Percentiles rank a stretch among this genome's conserved stretches.
phyloP scores from a whole-genome alignment of 2,888 invertebrate species.

The Flexamia atlantica region DNA sequence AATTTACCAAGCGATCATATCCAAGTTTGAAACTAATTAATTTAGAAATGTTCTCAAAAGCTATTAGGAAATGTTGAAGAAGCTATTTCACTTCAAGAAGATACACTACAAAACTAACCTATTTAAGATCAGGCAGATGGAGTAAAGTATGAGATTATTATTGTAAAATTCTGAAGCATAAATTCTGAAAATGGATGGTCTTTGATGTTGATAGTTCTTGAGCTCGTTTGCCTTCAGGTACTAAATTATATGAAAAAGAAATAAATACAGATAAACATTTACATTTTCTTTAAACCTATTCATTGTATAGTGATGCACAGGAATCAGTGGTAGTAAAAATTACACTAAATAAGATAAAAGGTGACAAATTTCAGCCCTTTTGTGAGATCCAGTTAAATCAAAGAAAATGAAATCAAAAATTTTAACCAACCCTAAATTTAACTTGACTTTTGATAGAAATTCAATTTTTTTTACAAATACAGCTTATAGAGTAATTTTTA shows the following conservation, averaged over 20 bases:
- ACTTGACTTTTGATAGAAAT: too few relatives aligned
- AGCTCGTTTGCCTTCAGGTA: conserved; percentile 4
- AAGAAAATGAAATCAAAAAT: too few relatives aligned
- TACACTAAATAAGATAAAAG: not conserved
- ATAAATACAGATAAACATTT: not conserved
- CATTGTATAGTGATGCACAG: not conserved
- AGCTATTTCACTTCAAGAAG: not conserved
- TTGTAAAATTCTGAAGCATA: too few relatives aligned
- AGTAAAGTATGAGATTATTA: not conserved
- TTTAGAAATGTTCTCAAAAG: not conserved
- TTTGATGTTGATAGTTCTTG: not conserved
- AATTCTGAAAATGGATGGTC: conserved; percentile 8
- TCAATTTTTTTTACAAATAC: too few relatives aligned
- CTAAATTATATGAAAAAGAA: not conserved
- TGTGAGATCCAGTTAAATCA: conserved; percentile 34
- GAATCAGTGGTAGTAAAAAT: not conserved
- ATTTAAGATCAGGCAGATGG: conserved; percentile 1
- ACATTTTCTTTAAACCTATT: not conserved
- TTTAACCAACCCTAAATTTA: too few relatives aligned
- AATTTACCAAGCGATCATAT: not conserved
- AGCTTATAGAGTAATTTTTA: too few relatives aligned
- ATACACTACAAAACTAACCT: conserved; percentile 2
- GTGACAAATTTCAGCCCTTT: not conserved
- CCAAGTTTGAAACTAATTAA: not conserved
- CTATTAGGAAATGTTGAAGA: not conserved